Evolutionary conservation across 1,140 invertebrate species (phyloP), one percentile per base, ranked within the genome.

Genomic region (Xylocopa sonorina): DNA sequence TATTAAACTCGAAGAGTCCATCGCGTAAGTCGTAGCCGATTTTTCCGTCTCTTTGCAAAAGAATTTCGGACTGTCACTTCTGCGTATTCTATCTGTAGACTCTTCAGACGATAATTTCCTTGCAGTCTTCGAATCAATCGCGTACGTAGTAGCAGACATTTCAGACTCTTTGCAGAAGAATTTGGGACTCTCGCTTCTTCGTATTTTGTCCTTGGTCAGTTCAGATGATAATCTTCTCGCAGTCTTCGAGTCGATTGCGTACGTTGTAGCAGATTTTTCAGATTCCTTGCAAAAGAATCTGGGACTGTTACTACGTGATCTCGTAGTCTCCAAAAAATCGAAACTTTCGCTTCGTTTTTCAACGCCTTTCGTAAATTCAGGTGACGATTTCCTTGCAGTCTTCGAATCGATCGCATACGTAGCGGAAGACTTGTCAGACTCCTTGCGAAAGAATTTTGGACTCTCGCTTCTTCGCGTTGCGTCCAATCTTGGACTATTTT

Each of bases 121-220:
- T 3, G 1, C 3, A 0, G 55, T 0, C 24, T 43, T 34, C 7
- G 57, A 18, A 21, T 62, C 46, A 3, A 53, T 62, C 3, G 62
- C 51, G 4, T 27, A 58, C 0, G 51, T 75, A 0, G 78, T 76
- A 1, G 60, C 72, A 1, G 74, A 69, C 18, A 32, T 69, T 14
- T 29, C 38, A 0, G 64, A 38, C 10, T 81, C 73, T 0, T 29
- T 46, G 24, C 73, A 64, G 9, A 77, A 76, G n/a, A 38, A 76
- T 24, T 68, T 34, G 1, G 72, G 72, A 46, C 53, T 80, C 0
- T 55, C 46, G 16, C 64, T 58, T 29, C 18, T 24, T 16, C 71
- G 9, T 16, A 9, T 27, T 10, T 2, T 10, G 24, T 43, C n/a
- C 16, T 24, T 7, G 0, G 29, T 4, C 29, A 27, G 43, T n/a